These are phyloP conservation scores for Taeniopygia guttata DNA, from an alignment of 2,797 vertebrate genomes.

Conservation along the genomic window DNA sequence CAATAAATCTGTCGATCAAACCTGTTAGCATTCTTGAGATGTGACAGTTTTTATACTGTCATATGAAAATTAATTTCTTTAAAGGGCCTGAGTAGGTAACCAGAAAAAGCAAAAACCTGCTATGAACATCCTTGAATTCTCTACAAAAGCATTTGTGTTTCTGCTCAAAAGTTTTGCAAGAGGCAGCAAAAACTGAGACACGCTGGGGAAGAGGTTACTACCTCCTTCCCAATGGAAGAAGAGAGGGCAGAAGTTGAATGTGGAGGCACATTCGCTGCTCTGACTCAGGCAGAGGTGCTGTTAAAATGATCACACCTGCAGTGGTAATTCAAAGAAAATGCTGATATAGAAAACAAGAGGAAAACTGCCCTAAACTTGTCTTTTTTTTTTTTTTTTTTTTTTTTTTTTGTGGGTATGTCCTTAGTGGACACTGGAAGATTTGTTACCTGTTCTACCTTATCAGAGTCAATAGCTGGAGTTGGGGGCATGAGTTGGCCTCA, in stretches of 20 bases:
- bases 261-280: not conserved
- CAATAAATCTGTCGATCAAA: not conserved
- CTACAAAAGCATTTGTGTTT: not conserved
- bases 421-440: not conserved
- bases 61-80: not conserved
- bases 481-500: not conserved
- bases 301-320: not conserved
- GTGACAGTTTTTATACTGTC: not conserved
- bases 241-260: not conserved
- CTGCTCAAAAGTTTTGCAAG: not conserved
- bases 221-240: not conserved
- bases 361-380: not conserved
- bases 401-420: not conserved
- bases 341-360: not conserved
- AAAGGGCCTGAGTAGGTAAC: not conserved
- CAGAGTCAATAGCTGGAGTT: not conserved
- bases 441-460: not conserved
- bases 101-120: not conserved
- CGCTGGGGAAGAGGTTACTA: not conserved
- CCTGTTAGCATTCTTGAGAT: not conserved
- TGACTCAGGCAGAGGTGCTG: not conserved
- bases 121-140: not conserved
- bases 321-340: not conserved
- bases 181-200: not conserved
- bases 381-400: not conserved